These are phyloP conservation scores for Tenodera sinensis DNA, from an alignment of 2,888 invertebrate species.

Conservation along the genomic window DNA sequence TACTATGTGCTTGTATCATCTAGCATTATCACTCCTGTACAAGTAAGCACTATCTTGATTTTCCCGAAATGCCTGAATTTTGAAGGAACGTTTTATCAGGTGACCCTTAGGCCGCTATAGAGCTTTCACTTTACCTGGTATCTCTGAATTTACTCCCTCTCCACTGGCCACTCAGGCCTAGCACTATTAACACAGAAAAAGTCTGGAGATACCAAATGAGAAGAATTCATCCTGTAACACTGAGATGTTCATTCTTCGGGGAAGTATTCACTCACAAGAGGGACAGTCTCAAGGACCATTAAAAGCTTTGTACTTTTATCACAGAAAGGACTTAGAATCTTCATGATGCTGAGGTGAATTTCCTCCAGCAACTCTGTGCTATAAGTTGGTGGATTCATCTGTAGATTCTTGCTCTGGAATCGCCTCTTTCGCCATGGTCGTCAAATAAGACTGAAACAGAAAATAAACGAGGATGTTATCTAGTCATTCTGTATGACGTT, in stretches of 20 bases:
- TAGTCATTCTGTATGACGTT: background rate
- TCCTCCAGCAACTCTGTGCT: background rate
- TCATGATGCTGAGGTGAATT: background rate
- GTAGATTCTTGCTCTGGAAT: background rate
- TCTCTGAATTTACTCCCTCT: too few relatives aligned
- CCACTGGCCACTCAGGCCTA: too few relatives aligned
- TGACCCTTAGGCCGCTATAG: background rate
- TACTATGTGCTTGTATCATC: too few relatives aligned
- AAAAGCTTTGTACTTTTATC: background rate
- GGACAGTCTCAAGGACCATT: too few relatives aligned
- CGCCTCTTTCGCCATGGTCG: background rate
- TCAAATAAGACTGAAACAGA: background rate
- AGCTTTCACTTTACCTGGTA: background rate
- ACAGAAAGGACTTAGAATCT: background rate
- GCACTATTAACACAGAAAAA: background rate
- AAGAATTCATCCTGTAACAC: background rate
- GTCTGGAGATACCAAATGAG: background rate
- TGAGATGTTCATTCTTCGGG: background rate
- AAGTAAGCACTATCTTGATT: background rate
- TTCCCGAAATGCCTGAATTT: background rate
- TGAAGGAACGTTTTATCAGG: background rate
- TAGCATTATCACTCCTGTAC: too few relatives aligned
- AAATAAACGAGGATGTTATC: background rate
- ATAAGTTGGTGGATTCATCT: background rate
- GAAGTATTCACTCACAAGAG: background rate